Conservation (phyloP, 2,797 vertebrate genomes). For the Myotis findleyi region DNA sequence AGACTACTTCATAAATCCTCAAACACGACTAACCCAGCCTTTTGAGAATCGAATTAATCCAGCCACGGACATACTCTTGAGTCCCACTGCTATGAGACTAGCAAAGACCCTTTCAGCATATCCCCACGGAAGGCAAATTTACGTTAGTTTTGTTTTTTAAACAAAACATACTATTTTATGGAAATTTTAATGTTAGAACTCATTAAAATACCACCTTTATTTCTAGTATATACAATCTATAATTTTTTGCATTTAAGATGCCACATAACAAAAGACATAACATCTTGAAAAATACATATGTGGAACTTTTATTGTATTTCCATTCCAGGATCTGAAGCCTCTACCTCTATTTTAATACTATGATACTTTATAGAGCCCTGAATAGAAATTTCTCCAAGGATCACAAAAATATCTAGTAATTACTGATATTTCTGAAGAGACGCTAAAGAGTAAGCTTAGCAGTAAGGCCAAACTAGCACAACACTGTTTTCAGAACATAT, state of each 20-base stretch:
- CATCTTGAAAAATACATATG: neutral
- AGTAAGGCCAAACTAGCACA: conserved; percentile 24
- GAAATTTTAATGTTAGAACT: conserved; percentile 39
- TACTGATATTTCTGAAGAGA: neutral
- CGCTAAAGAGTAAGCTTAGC: neutral
- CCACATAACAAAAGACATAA: neutral
- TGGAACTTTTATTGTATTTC: neutral
- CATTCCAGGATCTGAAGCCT: neutral
- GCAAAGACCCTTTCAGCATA: conserved; percentile 2
- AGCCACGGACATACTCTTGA: neutral
- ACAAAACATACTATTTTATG: neutral
- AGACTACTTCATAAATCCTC: neutral
- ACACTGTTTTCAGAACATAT: neutral
- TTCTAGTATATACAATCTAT: conserved; percentile 44
- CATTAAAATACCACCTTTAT: conserved; percentile 34
- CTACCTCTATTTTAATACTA: neutral
- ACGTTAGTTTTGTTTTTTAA: neutral
- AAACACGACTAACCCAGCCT: neutral
- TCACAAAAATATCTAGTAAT: neutral
- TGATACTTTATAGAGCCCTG: neutral
- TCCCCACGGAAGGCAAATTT: neutral
- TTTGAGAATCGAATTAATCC: neutral
- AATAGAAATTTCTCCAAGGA: conserved; percentile 41
- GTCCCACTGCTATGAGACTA: neutral
- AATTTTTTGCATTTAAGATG: conserved; percentile 18